Percentiles rank a stretch among this genome's conserved stretches.
These are phyloP conservation scores for Lophura nycthemera DNA, from an alignment of 2,113 vertebrate species.

Conservation along the genomic window DNA sequence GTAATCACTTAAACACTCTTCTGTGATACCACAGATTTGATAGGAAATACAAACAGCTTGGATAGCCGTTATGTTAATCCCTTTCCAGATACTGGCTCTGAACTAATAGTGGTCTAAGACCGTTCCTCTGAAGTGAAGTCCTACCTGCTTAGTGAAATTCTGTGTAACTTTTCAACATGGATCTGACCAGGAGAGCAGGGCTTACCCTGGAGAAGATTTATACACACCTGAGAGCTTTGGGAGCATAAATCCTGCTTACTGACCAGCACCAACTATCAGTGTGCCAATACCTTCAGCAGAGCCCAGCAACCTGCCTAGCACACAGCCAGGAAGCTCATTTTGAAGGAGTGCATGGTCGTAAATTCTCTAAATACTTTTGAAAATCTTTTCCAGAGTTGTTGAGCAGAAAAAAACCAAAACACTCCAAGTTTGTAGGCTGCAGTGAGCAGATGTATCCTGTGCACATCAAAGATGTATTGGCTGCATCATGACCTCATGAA, in stretches of 20 bases:
- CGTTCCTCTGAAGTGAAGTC: background rate
- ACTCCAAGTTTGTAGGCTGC: background rate
- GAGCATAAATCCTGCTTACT: background rate
- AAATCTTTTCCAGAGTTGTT: background rate
- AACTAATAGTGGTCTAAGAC: background rate
- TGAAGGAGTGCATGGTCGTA: background rate
- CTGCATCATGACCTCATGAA: background rate
- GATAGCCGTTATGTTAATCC: background rate
- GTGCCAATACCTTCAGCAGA: background rate
- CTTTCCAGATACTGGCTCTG: background rate
- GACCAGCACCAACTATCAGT: background rate
- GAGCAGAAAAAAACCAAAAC: background rate
- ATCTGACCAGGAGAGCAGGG: background rate
- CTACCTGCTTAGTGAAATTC: background rate
- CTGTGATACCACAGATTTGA: background rate
- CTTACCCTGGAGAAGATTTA: background rate
- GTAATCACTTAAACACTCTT: background rate
- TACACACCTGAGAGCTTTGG: background rate
- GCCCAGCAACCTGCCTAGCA: background rate
- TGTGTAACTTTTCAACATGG: background rate
- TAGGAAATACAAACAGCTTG: background rate
- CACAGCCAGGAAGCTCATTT: background rate
- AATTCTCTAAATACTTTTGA: conserved; percentile 22
- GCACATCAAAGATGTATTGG: background rate
- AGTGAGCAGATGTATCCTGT: background rate